A percentile compares a stretch with the other conserved stretches of the same genome.
phyloP scores from a whole-genome alignment of 2,888 invertebrate species.

The Notodonta ziczac region DNA sequence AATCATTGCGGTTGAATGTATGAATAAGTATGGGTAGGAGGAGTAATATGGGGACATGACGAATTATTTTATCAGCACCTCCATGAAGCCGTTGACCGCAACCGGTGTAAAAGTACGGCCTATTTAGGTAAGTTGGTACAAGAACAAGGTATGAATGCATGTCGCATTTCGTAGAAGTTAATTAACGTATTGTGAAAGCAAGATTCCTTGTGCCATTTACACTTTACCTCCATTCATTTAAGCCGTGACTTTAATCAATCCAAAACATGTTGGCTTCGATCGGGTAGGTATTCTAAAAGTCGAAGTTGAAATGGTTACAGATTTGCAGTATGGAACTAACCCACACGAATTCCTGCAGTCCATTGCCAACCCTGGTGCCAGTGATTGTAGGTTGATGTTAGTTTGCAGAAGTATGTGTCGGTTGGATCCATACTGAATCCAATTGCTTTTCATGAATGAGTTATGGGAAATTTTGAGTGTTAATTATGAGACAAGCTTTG shows the following conservation, averaged over 20 bases:
- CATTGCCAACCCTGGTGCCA: too few species aligned
- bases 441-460: conserved; percentile 20
- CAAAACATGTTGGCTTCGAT: background rate
- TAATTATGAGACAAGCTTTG: conserved; percentile 1
- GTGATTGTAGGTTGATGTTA: too few species aligned
- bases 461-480: conserved; percentile 4
- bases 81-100: background rate
- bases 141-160: background rate
- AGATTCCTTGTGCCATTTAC: conserved; percentile 8
- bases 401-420: too few species aligned
- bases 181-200: conserved; percentile 6
- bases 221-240: conserved; percentile 6
- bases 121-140: background rate
- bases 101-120: background rate
- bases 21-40: too few species aligned
- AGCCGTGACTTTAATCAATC: conserved; percentile 6
- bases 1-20: too few species aligned
- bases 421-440: too few species aligned
- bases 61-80: background rate
- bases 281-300: conserved; percentile 2
- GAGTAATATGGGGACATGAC: background rate
- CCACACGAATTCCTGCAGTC: too few species aligned
- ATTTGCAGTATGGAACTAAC: too few species aligned
- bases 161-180: conserved; percentile 3
- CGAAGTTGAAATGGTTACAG: conserved; percentile 1